Percentiles rank a stretch among this genome's conserved stretches.
These are phyloP conservation scores for Noctilio leporinus DNA, from an alignment of 2,113 vertebrate species.

Conservation along the genomic window DNA sequence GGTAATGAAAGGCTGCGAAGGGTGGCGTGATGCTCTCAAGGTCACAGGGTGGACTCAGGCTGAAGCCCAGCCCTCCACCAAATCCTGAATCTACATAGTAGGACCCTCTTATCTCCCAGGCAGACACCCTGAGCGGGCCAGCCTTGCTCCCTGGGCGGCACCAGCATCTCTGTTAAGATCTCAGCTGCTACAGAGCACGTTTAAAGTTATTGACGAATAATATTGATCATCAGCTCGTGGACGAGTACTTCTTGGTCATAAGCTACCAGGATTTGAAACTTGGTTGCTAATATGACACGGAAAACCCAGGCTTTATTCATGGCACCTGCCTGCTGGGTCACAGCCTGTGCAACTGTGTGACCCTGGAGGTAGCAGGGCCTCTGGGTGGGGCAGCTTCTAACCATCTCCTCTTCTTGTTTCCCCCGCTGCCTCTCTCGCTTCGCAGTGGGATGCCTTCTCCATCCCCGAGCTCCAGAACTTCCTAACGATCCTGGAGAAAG, in stretches of 20 bases:
- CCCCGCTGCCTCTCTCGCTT: background rate
- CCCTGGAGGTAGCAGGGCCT: background rate
- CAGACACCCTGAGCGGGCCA: background rate
- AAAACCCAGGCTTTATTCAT: background rate
- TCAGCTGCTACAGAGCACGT: background rate
- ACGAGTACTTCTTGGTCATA: background rate
- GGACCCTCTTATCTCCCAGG: background rate
- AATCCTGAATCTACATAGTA: background rate
- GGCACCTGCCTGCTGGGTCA: accelerated
- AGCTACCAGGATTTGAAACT: background rate
- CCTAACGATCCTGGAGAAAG: constrained; percentile 91
- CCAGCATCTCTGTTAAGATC: background rate
- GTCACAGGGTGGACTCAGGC: background rate
- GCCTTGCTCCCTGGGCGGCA: background rate
- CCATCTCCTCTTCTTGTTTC: background rate
- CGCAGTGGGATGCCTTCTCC: constrained; percentile 96
- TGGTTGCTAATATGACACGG: background rate
- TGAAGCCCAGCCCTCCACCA: background rate
- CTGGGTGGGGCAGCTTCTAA: background rate
- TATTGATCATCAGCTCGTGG: background rate
- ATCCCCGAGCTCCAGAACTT: constrained; percentile 98
- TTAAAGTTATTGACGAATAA: background rate
- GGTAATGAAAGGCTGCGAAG: background rate
- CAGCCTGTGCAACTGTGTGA: background rate
- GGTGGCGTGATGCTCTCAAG: too few species aligned